Conservation (phyloP, 1,140 invertebrate genomes). For the Aphelenchoides besseyi region DNA sequence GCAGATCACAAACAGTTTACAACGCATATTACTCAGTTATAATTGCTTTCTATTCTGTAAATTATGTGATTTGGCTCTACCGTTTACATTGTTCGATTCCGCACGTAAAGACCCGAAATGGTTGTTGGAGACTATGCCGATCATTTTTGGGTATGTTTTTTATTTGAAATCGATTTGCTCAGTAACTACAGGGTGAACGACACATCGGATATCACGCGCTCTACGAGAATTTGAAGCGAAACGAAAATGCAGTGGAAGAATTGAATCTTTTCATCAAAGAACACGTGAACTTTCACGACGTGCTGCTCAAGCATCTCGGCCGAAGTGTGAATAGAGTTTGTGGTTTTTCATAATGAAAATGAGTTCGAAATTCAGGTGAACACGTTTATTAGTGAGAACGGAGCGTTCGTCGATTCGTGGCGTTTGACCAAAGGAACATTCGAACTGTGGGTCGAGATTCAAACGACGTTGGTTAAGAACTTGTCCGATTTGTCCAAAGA, state of each 20-base stretch:
- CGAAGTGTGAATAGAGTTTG: conserved; percentile 50
- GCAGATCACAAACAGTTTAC: too few species aligned
- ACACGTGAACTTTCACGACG: conserved; percentile 52
- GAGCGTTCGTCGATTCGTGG: conserved; percentile 55
- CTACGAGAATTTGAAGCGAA: conserved; percentile 60
- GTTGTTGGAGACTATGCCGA: conserved; percentile 43
- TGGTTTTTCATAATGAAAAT: neutral
- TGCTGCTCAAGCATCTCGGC: conserved; percentile 45
- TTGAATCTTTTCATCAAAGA: conserved; percentile 55
- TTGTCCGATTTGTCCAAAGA: conserved; percentile 49
- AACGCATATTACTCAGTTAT: too few species aligned
- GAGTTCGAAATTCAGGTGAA: conserved; percentile 37
- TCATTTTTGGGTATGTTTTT: conserved; percentile 51
- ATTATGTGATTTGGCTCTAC: too few species aligned
- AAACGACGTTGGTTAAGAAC: conserved; percentile 53
- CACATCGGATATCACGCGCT: conserved; percentile 59
- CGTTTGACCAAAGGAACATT: conserved; percentile 57
- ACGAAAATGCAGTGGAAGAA: conserved; percentile 53
- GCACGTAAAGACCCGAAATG: too few species aligned
- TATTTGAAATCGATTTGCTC: conserved; percentile 2
- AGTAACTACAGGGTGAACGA: conserved; percentile 49
- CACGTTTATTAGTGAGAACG: conserved; percentile 41
- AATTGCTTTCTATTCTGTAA: too few species aligned
- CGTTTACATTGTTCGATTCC: too few species aligned
- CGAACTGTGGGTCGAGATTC: conserved; percentile 58